Conservation (phyloP, 2,113 vertebrate genomes). For the Lipophrys pholis region DNA sequence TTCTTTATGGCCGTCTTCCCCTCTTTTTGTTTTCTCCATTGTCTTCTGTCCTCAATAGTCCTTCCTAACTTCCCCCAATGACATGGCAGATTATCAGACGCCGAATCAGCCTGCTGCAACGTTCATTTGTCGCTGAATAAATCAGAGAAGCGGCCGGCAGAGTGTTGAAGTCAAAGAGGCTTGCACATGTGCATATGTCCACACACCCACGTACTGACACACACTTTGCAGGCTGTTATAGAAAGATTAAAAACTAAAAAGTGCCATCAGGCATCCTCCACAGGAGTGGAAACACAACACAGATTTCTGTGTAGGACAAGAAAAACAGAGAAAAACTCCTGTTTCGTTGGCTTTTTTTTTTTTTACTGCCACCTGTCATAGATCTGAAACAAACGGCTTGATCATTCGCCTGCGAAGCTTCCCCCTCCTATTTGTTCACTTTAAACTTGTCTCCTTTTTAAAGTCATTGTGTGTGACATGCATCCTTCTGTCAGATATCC, state of each 20-base stretch:
- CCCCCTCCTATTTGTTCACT: slow-evolving; percentile 40
- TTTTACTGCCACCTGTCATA: slow-evolving; percentile 60
- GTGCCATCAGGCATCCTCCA: slow-evolving; percentile 53
- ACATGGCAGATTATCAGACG: slow-evolving; percentile 77
- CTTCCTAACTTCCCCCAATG: slow-evolving; percentile 40
- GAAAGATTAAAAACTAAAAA: slow-evolving; percentile 54
- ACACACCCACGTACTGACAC: slow-evolving; percentile 43
- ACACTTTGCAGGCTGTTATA: slow-evolving; percentile 30
- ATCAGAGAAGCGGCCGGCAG: slow-evolving; percentile 76
- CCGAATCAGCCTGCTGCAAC: slow-evolving; percentile 59
- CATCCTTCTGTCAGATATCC: slow-evolving; percentile 41
- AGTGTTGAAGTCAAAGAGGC: slow-evolving; percentile 48
- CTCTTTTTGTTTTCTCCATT: background rate
- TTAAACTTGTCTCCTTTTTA: slow-evolving; percentile 15
- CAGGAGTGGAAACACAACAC: slow-evolving; percentile 26
- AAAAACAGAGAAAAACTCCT: slow-evolving; percentile 50
- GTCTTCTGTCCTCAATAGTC: slow-evolving; percentile 17
- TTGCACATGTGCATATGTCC: slow-evolving; percentile 43
- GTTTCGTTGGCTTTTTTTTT: slow-evolving; percentile 23
- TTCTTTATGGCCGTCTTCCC: slow-evolving; percentile 19
- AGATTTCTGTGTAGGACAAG: slow-evolving; percentile 47
- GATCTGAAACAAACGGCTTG: slow-evolving; percentile 55
- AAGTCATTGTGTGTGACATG: slow-evolving; percentile 22
- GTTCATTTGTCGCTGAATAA: slow-evolving; percentile 62
- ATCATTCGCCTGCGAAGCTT: slow-evolving; percentile 54